Evolutionary conservation across 2,113 vertebrate species (phyloP), one percentile per base, ranked within the genome.

Genomic region (Pterocles gutturalis): DNA sequence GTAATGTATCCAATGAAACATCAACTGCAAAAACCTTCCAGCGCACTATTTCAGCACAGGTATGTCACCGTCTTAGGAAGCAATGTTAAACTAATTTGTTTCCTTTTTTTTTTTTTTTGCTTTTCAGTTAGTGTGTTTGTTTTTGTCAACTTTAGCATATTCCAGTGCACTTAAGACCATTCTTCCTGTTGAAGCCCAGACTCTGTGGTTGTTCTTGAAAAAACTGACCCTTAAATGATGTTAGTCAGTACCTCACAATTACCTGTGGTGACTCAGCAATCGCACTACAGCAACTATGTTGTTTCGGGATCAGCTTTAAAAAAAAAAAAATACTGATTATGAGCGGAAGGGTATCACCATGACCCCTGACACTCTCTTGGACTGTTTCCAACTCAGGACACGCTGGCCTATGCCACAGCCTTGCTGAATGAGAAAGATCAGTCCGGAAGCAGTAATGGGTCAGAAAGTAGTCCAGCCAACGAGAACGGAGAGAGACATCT

Each of bases 21-120:
- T 99, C 99, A 79, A 99, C 99, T 60, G 99, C 99, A 95, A 99
- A 99, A 98, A 99, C 99, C 96, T 99, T 99, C 98, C 99, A 99
- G 98, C 99, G 99, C 70, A 99, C 99, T 3, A 99, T 99, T 96
- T 99, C 99, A 55, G 99, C 99, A 97, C 99, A 99, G 99, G 99
- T 99, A 98, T 13, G 28, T 20, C 70, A 24, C 53, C 72, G 46
- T 24, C 61, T 29, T 54, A 36, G 51, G 55, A 82, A 33, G 17
- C 0, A 0, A 6, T 17, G 36, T 73, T 51, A 21, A 69, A 49
- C 31, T 43, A 54, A 33, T 6, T 60, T 33, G 4, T 54, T 82
- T 80, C 21, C 33, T 61, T 26, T 64, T 53, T 28, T 82, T 71
- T 61, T 25, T 64, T 53, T 28, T 82, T 72, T 60, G n/a, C 29